Conservation (phyloP, 2,797 vertebrate genomes). For the Cephalopachus bancanus region DNA sequence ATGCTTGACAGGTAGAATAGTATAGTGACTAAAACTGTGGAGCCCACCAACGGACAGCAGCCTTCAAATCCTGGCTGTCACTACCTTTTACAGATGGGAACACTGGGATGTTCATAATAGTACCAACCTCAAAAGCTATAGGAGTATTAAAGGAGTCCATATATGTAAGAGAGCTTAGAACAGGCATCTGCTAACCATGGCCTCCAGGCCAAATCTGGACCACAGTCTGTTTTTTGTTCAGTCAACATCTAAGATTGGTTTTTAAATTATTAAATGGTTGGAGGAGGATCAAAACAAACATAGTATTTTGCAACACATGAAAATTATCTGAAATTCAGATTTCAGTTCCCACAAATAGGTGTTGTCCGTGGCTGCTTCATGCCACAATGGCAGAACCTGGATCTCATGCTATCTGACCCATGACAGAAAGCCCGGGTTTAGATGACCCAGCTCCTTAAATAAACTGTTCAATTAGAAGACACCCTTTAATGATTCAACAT, state of each 20-base stretch:
- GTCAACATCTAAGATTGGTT: neutral
- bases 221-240: accelerated
- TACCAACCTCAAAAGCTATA: accelerated
- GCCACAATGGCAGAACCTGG: accelerated
- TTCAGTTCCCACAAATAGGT: neutral
- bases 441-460: neutral
- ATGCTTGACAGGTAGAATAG: neutral
- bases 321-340: neutral
- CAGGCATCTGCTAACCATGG: neutral
- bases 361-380: too few relatives aligned
- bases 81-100: too few relatives aligned
- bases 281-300: neutral
- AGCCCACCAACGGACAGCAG: accelerated
- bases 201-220: too few relatives aligned
- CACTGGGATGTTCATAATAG: accelerated
- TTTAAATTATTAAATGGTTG: neutral
- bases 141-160: too few relatives aligned
- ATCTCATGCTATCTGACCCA: accelerated
- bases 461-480: neutral
- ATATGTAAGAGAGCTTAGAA: neutral
- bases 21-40: accelerated
- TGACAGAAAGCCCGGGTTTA: neutral
- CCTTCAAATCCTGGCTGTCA: neutral
- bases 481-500: accelerated
- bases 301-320: neutral